Evolutionary conservation across 2,797 vertebrate species (phyloP).

Genomic region (Typhlichthys subterraneus): DNA sequence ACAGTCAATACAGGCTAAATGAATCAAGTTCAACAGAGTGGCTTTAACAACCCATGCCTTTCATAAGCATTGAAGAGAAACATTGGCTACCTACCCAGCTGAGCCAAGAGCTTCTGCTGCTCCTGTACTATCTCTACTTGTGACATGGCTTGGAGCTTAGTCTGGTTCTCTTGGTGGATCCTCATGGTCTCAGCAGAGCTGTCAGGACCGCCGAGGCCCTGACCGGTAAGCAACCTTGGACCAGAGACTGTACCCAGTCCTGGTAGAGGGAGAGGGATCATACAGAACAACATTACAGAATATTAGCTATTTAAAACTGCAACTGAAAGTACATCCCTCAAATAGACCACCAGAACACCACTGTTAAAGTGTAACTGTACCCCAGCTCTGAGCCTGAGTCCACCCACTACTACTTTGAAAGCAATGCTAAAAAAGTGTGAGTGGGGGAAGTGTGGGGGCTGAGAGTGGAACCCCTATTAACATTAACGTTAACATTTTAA

Average conservation of each 20-base stretch:
- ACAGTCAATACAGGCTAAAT: constrained; percentile 6
- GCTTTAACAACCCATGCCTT: not conserved
- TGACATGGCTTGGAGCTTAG: constrained; percentile 83
- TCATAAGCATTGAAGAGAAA: not conserved
- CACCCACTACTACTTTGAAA: too few species aligned
- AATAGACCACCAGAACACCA: too few species aligned
- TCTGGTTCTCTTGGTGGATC: constrained; percentile 90
- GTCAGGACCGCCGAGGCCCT: constrained; percentile 77
- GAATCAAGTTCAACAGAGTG: not conserved
- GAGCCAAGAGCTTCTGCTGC: constrained; percentile 82
- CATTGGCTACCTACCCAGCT: constrained; percentile 81
- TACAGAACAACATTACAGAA: not conserved
- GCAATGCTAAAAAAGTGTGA: too few species aligned
- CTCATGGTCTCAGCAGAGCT: constrained; percentile 79
- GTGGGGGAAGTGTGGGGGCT: too few species aligned
- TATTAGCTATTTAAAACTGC: too few species aligned
- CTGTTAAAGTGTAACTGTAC: too few species aligned
- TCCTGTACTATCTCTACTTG: constrained; percentile 86
- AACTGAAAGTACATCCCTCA: too few species aligned
- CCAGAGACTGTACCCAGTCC: constrained; percentile 20
- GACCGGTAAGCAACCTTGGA: constrained; percentile 82
- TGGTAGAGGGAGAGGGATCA: constrained; percentile 3
- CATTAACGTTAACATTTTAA: too few species aligned
- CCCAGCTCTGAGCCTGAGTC: too few species aligned
- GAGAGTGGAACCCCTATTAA: too few species aligned